Percentiles rank a stretch among this genome's conserved stretches.
Conservation (phyloP, 1,140 invertebrate species). For the Orchestia grillus region DNA sequence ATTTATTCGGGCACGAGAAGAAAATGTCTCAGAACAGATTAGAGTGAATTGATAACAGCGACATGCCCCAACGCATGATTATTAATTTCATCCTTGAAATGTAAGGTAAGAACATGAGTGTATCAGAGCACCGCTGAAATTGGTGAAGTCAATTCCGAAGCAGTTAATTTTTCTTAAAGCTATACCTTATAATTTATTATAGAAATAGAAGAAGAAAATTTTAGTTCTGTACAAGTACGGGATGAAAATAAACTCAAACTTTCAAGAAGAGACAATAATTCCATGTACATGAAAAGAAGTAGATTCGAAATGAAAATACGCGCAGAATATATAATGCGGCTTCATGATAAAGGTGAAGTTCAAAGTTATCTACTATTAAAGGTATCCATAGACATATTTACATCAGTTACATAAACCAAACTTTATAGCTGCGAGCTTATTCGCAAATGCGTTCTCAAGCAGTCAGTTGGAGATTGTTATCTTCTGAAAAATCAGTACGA, state of each 20-base stretch:
- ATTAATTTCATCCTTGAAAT: neutral
- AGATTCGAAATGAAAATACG: neutral
- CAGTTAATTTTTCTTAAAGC: slow-evolving; percentile 34
- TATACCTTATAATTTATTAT: slow-evolving; percentile 35
- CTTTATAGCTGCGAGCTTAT: neutral
- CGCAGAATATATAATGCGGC: neutral
- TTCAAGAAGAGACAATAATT: neutral
- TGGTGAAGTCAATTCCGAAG: neutral
- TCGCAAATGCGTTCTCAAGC: neutral
- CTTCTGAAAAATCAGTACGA: neutral
- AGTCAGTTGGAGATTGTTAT: neutral
- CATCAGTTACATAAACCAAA: slow-evolving; percentile 14
- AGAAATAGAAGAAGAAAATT: neutral
- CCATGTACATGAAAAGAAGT: neutral
- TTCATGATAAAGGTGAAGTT: slow-evolving; percentile 6
- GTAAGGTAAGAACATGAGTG: neutral
- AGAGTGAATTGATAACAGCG: neutral
- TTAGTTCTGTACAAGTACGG: slow-evolving; percentile 23
- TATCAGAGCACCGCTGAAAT: neutral
- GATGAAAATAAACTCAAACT: slow-evolving; percentile 2
- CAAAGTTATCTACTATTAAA: slow-evolving; percentile 32
- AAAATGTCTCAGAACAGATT: neutral
- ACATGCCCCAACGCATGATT: neutral
- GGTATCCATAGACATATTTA: slow-evolving; percentile 36
- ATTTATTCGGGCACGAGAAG: neutral